These are phyloP conservation scores for Mareca penelope DNA, from an alignment of 2,797 vertebrate genomes.

Conservation along the genomic window DNA sequence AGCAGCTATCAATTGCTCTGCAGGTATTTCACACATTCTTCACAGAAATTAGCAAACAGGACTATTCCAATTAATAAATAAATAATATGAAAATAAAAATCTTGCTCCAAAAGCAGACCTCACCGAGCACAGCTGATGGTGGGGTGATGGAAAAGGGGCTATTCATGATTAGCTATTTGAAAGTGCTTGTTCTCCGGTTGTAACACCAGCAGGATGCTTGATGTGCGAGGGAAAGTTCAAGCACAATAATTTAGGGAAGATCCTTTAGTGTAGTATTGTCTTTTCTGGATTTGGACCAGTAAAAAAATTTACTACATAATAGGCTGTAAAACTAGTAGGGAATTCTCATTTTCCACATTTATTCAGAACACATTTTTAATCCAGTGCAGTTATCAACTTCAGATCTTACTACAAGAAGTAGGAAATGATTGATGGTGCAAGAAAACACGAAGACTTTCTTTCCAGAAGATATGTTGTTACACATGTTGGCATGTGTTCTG, in stretches of 20 bases:
- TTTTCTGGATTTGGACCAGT: neutral
- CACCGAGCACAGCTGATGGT: neutral
- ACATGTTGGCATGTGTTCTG: conserved; percentile 1
- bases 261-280: neutral
- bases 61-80: neutral
- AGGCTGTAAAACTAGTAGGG: neutral
- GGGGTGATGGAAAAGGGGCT: neutral
- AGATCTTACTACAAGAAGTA: neutral
- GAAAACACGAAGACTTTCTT: neutral
- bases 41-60: neutral
- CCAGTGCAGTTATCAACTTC: neutral
- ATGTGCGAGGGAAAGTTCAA: neutral
- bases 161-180: neutral
- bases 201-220: neutral
- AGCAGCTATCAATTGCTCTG: neutral
- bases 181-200: neutral
- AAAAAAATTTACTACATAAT: neutral
- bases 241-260: neutral
- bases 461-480: neutral
- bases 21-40: neutral
- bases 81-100: neutral
- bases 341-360: neutral
- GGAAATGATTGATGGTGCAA: neutral
- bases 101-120: neutral
- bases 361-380: conserved; percentile 2